These are phyloP conservation scores for Antheraea yamamai DNA, from an alignment of 2,888 invertebrate species.

Conservation along the genomic window DNA sequence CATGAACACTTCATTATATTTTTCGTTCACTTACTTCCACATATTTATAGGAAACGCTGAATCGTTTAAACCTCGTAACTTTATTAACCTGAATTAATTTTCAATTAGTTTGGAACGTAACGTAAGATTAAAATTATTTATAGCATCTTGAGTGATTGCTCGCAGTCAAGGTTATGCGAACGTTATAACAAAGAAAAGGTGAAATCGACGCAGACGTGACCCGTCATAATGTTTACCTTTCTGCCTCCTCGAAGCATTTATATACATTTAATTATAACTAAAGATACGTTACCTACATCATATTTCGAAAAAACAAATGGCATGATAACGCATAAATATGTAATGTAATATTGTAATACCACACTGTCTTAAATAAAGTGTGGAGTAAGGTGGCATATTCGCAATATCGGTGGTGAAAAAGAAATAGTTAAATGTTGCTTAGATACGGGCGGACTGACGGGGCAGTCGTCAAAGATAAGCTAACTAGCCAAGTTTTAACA, in stretches of 20 bases:
- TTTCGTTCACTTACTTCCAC: neutral
- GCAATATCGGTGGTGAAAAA: too few species aligned
- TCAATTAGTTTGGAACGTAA: neutral
- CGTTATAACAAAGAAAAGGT: neutral
- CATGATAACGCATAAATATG: too few species aligned
- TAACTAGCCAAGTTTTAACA: too few species aligned
- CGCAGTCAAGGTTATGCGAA: neutral
- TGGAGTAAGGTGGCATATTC: too few species aligned
- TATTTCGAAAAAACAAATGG: too few species aligned
- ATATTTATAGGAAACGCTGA: neutral
- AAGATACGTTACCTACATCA: too few species aligned
- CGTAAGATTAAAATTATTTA: neutral
- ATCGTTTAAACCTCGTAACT: neutral
- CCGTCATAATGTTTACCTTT: neutral
- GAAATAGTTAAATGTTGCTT: too few species aligned
- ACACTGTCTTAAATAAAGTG: too few species aligned
- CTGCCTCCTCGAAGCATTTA: neutral
- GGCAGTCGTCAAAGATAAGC: too few species aligned
- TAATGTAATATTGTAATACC: too few species aligned
- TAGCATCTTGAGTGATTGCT: neutral
- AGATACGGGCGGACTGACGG: too few species aligned
- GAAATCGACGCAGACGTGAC: neutral
- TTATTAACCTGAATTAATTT: neutral
- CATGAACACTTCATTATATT: neutral
- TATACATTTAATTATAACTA: too few species aligned